Base-by-base conservation (phyloP, 2,888 invertebrate genomes). In the Eupithecia centaureata region DNA sequence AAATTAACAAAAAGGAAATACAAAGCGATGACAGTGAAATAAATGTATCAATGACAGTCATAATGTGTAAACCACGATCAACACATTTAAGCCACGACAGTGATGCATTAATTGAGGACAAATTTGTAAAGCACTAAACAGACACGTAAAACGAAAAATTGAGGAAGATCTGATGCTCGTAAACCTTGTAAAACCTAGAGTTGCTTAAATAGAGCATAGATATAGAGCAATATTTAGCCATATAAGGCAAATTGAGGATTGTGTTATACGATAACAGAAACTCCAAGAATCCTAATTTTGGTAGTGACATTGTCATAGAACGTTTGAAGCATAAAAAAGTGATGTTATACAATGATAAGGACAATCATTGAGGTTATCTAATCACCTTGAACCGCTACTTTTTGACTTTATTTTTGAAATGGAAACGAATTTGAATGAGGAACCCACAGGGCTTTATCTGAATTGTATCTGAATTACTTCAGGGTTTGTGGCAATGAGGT, bases 331-430 rank as follows among this genome's bases (percentile, higher is more conserved):
- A 85, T 86, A 85, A 86, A 79, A 82, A 80, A 74, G 75, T 77
- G 87, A 88, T 87, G 86, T 77, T 72, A 66, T 72, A 77, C 76
- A 76, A 75, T 65, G 88, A 90, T 90, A 90, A 87, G 84, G 84
- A 85, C 82, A 87, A 89, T 88, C 90, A 77, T 75, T 85, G 85
- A 92, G 92, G 92, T 88, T 87, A 91, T 91, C 91, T 84, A 70
- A 72, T 76, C 79, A 75, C 91, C 92, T 91, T 92, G 90, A 91
- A 91, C 90, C 80, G 78, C 78, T 78, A 82, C 81, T 85, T 89
- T 82, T 88, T 85, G 81, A 82, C 83, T 79, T 82, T 84, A 85
- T 83, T 84, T 85, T 83, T 82, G 81, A 84, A 81, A 82, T 76
- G 78, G 78, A 84, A 85, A 85, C 82, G 82, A 78, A 87, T 86